Percentiles rank a stretch among this genome's conserved stretches.
These are phyloP conservation scores for Epinephelus fuscoguttatus DNA, from an alignment of 2,113 vertebrate genomes.

Conservation along the genomic window DNA sequence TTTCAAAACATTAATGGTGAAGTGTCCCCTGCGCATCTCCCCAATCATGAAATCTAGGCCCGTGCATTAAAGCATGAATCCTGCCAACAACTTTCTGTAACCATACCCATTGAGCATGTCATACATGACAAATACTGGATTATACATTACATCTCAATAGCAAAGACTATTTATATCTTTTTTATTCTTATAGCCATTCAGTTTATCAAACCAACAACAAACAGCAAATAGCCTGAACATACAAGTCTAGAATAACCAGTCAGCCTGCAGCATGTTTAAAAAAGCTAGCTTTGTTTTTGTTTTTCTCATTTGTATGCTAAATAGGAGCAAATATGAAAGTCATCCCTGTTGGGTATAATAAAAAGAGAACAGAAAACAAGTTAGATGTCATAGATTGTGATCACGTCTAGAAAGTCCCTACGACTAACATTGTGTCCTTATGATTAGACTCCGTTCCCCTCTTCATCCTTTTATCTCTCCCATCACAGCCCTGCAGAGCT, in stretches of 20 bases:
- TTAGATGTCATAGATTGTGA: conserved; percentile 50
- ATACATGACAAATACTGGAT: conserved; percentile 41
- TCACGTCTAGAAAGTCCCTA: conserved; percentile 63
- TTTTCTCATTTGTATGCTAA: conserved; percentile 27
- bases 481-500: conserved; percentile 9
- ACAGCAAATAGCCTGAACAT: conserved; percentile 38
- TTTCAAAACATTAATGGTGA: too few relatives aligned
- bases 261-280: conserved; percentile 32
- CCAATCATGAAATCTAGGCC: too few relatives aligned
- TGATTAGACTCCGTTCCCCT: conserved; percentile 47
- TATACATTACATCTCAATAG: conserved; percentile 52
- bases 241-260: conserved; percentile 33
- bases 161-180: conserved; percentile 52
- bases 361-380: conserved; percentile 63
- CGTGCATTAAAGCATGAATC: conserved; percentile 6
- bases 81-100: conserved; percentile 33
- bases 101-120: conserved; percentile 36
- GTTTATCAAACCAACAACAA: conserved; percentile 61
- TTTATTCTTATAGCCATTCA: conserved; percentile 36
- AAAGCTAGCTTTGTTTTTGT: conserved; percentile 46
- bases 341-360: conserved; percentile 55
- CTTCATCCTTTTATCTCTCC: conserved; percentile 14
- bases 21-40: too few relatives aligned
- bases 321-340: conserved; percentile 64
- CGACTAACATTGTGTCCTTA: conserved; percentile 62